These are phyloP conservation scores for Microcebus lehilahytsara DNA, from an alignment of 2,113 vertebrate species.

Conservation along the genomic window DNA sequence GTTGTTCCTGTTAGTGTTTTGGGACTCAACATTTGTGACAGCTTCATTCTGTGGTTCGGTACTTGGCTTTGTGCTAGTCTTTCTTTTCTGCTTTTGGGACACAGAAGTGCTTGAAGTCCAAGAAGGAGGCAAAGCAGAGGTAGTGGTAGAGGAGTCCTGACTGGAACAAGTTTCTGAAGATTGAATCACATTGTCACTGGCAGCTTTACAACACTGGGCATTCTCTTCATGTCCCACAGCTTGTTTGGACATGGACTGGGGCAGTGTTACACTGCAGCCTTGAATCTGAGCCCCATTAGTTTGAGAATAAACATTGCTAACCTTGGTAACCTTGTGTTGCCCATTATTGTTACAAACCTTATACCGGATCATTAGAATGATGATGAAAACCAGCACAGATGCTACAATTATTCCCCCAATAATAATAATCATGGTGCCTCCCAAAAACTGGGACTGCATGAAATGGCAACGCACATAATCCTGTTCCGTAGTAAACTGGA, in stretches of 20 bases:
- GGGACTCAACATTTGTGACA: slow-evolving; percentile 85
- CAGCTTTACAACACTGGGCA: slow-evolving; percentile 86
- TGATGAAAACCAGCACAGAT: slow-evolving; percentile 98
- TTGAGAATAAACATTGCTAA: slow-evolving; percentile 96
- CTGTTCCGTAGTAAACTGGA: slow-evolving; percentile 96
- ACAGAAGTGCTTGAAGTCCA: slow-evolving; percentile 89
- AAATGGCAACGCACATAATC: slow-evolving; percentile 99
- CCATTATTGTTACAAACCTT: slow-evolving; percentile 96
- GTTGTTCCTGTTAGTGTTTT: slow-evolving; percentile 98
- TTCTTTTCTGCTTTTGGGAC: slow-evolving; percentile 93
- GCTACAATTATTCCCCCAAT: slow-evolving; percentile 99
- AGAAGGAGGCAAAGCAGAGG: slow-evolving; percentile 88
- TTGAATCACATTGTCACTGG: slow-evolving; percentile 81
- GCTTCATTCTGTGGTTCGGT: slow-evolving; percentile 83
- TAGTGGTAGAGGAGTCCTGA: slow-evolving; percentile 90
- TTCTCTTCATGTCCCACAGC: slow-evolving; percentile 89
- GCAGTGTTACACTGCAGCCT: slow-evolving; percentile 86
- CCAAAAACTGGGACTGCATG: slow-evolving; percentile 99
- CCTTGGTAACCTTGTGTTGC: slow-evolving; percentile 91
- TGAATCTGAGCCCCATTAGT: slow-evolving; percentile 94
- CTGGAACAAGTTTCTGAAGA: slow-evolving; percentile 86
- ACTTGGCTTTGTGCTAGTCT: slow-evolving; percentile 86
- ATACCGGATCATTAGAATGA: slow-evolving; percentile 99
- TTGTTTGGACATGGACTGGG: slow-evolving; percentile 92
- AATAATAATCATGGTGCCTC: slow-evolving; percentile 99